A percentile compares a stretch with the other conserved stretches of the same genome.
These are phyloP conservation scores for Diarsia brunnea DNA, from an alignment of 2,888 invertebrate genomes.

Conservation along the genomic window DNA sequence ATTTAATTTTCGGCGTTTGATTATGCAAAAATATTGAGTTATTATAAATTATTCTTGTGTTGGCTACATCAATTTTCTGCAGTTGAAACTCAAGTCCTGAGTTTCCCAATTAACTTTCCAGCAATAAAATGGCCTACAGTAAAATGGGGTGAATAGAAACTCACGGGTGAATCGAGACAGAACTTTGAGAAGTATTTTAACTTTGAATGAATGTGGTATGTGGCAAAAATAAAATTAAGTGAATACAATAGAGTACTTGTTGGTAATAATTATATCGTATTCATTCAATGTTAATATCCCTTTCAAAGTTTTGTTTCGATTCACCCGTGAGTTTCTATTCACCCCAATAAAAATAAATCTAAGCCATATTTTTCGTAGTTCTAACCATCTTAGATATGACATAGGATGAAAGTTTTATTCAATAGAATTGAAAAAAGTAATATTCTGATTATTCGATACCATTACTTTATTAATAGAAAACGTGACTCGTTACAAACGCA, in stretches of 20 bases:
- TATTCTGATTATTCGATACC: neutral
- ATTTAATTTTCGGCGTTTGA: neutral
- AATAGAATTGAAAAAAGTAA: neutral
- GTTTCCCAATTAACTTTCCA: neutral
- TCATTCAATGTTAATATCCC: no score
- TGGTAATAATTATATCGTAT: no score
- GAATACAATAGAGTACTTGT: no score
- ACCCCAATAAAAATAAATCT: neutral
- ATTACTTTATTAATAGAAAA: slow-evolving; percentile 18
- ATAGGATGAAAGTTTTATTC: slow-evolving; percentile 3
- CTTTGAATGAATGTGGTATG: no score
- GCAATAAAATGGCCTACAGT: neutral
- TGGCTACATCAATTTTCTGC: neutral
- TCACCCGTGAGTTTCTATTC: no score
- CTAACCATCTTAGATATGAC: neutral
- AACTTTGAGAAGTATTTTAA: no score
- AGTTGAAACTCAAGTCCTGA: neutral
- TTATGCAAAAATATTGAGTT: neutral
- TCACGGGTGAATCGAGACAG: no score
- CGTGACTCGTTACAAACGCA: slow-evolving; percentile 11
- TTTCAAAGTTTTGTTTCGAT: no score
- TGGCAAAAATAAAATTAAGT: no score
- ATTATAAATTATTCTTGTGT: neutral
- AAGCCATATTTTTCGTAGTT: neutral
- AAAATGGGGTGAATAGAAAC: no score